Conservation (phyloP, 2,888 invertebrate species). For the Bombylius major region DNA sequence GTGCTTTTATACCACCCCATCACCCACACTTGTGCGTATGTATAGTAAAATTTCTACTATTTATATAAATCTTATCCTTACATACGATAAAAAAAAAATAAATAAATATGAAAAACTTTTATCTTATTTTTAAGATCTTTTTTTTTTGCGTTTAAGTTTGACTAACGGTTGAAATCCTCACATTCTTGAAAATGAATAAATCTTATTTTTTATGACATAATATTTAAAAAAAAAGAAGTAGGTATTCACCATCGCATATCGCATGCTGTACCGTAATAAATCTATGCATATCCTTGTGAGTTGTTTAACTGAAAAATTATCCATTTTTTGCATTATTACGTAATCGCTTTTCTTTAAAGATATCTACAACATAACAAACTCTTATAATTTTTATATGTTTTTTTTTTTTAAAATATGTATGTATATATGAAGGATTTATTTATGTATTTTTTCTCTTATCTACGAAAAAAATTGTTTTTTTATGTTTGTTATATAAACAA, state of each 20-base stretch:
- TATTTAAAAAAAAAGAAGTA: neutral
- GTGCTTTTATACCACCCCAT: too few relatives aligned
- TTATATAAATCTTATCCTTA: too few relatives aligned
- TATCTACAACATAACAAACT: neutral
- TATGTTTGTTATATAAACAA: too few relatives aligned
- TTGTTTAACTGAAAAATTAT: slow-evolving; percentile 14
- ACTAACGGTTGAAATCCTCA: slow-evolving; percentile 6
- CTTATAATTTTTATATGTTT: too few relatives aligned
- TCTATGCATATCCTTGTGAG: slow-evolving; percentile 7
- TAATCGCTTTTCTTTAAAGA: slow-evolving; percentile 10
- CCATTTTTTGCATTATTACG: slow-evolving; percentile 13
- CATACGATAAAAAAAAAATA: too few relatives aligned
- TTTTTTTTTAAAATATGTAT: too few relatives aligned
- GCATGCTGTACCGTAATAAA: slow-evolving; percentile 3
- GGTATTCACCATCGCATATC: neutral
- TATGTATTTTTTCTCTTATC: neutral
- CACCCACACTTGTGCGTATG: too few relatives aligned
- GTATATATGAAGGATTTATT: neutral
- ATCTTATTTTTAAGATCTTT: neutral
- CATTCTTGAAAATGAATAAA: slow-evolving; percentile 12
- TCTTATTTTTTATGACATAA: slow-evolving; percentile 8
- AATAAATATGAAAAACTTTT: too few relatives aligned
- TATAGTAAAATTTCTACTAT: too few relatives aligned
- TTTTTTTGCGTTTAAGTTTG: slow-evolving; percentile 4
- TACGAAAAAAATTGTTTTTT: too few relatives aligned